A percentile compares a stretch with the other conserved stretches of the same genome.
Evolutionary conservation across 2,113 vertebrate species (phyloP).

Genomic region (Sus scrofa): DNA sequence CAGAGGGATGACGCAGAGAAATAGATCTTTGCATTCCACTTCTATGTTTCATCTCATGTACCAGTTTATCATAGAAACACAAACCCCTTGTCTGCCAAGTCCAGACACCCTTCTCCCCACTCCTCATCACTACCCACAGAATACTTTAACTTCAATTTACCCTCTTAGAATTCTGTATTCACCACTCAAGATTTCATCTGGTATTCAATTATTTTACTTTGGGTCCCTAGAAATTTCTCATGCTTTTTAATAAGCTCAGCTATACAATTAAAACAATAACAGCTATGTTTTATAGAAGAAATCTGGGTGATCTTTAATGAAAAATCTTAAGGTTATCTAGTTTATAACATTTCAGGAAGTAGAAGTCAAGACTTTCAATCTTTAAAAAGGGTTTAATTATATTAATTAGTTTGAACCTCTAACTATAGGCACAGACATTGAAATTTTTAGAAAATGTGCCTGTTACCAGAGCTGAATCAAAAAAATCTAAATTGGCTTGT

Average conservation of each 20-base stretch:
- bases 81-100: background rate
- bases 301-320: background rate
- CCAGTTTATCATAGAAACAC: background rate
- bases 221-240: background rate
- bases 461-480: background rate
- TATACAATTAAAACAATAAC: constrained; percentile 24
- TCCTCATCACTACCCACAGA: no score
- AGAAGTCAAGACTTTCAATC: background rate
- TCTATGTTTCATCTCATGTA: background rate
- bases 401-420: constrained; percentile 14
- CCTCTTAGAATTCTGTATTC: background rate
- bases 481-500: background rate
- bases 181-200: background rate
- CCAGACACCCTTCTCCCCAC: background rate
- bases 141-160: background rate
- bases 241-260: background rate
- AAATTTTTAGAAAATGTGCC: background rate
- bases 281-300: background rate
- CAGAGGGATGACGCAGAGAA: background rate
- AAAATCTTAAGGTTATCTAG: background rate
- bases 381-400: background rate
- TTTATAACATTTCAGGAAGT: constrained; percentile 35
- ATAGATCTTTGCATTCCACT: background rate
- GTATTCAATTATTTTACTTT: background rate
- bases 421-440: background rate